Evolutionary conservation across 2,113 vertebrate genomes (phyloP).

Genomic region (Lampris incognitus): DNA sequence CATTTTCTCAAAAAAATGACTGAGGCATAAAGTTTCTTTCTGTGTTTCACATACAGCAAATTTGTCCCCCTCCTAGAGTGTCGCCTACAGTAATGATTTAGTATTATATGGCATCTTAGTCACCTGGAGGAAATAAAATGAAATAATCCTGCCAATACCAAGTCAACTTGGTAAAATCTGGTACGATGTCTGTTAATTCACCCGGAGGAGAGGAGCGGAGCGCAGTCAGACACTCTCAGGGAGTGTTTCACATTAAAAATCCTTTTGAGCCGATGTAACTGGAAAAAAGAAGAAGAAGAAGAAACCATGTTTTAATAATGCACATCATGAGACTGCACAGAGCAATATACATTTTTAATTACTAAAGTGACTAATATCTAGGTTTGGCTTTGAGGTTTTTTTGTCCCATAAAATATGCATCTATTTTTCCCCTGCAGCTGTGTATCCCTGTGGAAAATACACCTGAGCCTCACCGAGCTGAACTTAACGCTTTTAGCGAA

Average conservation of each 20-base stretch:
- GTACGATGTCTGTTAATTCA: slow-evolving; percentile 92
- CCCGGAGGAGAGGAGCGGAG: slow-evolving; percentile 91
- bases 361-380: slow-evolving; percentile 99
- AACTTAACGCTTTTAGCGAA: slow-evolving; percentile 72
- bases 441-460: slow-evolving; percentile 82
- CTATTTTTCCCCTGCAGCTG: slow-evolving; percentile 92
- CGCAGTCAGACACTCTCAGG: slow-evolving; percentile 87
- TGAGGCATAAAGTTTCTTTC: background rate
- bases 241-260: slow-evolving; percentile 98
- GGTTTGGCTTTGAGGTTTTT: slow-evolving; percentile 99
- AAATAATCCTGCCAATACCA: slow-evolving; percentile 54
- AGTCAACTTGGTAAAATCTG: slow-evolving; percentile 85
- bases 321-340: slow-evolving; percentile 91
- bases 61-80: slow-evolving; percentile 18
- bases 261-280: slow-evolving; percentile 96
- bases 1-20: background rate
- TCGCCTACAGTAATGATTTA: slow-evolving; percentile 14
- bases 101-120: slow-evolving; percentile 13
- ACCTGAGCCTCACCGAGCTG: slow-evolving; percentile 89
- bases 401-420: slow-evolving; percentile 99
- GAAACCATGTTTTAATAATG: slow-evolving; percentile 97
- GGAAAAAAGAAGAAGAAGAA: slow-evolving; percentile 73
- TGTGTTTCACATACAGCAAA: background rate
- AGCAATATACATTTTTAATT: slow-evolving; percentile 99
- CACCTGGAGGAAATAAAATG: slow-evolving; percentile 55